phyloP scores from a whole-genome alignment of 1,140 invertebrate genomes.

The Radopholus similis region DNA sequence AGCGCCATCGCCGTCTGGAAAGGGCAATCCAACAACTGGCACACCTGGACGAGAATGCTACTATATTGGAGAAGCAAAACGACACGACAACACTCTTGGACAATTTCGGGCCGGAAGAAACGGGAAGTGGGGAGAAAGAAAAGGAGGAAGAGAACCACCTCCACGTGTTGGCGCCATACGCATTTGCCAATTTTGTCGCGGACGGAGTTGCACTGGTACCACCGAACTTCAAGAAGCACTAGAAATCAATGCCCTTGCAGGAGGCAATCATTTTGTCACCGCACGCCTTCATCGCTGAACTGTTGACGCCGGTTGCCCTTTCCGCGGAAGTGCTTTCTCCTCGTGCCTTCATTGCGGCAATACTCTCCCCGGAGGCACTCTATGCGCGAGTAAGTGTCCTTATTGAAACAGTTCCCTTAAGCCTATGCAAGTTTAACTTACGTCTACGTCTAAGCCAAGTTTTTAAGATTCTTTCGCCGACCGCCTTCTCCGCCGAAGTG shows the following conservation, averaged over 20 bases:
- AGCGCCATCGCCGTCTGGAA: conserved; percentile 13
- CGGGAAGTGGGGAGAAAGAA: background rate
- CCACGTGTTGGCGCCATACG: conserved; percentile 3
- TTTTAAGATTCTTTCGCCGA: conserved; percentile 23
- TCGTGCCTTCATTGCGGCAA: conserved; percentile 26
- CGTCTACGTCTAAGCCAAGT: no score
- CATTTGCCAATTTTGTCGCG: conserved; percentile 15
- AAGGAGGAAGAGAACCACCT: background rate
- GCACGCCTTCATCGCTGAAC: conserved; percentile 24
- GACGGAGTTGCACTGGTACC: conserved; percentile 13
- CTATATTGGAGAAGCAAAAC: background rate
- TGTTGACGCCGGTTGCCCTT: conserved; percentile 12
- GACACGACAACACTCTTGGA: background rate
- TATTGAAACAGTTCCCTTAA: no score
- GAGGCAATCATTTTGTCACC: conserved; percentile 12
- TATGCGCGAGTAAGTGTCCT: conserved; percentile 8
- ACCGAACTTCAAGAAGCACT: background rate
- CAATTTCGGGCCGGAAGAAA: background rate
- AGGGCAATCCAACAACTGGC: conserved; percentile 12
- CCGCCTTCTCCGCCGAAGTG: conserved; percentile 17
- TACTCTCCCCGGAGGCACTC: conserved; percentile 22
- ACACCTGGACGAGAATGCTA: background rate
- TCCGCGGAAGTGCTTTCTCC: conserved; percentile 21
- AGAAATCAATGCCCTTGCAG: background rate
- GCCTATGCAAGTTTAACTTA: no score